Base-by-base conservation (phyloP, 30 jellyfish, hydroid and myxozoan species). In the Pseudorhiza aurosa region DNA sequence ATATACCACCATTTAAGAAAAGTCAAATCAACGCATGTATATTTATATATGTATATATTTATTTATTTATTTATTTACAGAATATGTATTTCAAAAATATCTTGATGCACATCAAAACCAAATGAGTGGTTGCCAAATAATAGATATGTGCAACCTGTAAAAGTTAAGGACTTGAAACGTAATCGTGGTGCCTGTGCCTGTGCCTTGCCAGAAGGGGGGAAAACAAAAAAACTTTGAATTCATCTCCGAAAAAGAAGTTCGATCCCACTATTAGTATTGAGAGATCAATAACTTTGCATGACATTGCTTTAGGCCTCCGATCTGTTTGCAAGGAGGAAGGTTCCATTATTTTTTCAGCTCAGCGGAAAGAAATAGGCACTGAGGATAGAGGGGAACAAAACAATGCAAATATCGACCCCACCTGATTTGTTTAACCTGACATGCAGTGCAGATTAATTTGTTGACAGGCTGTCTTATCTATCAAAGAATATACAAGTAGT, bases 71-170 rank as follows among this genome's bases (percentile, higher is more conserved):
- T n/a, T n/a, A n/a, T n/a, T n/a, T n/a, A n/a, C n/a, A n/a, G n/a
- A n/a, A n/a, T n/a, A 47, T 26, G 55, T n/a, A n/a, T n/a, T n/a
- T n/a, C n/a, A n/a, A n/a, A n/a, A n/a, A n/a, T n/a, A n/a, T n/a
- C 79, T 2, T 75, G 80, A n/a, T 75, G 88, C 88, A 75, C 78
- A 4, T 79, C 91, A 28, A 43, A 15, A 2, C 32, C 83, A 0
- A 7, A 30, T 45, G 73, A 11, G 24, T 62, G 91, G 91, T 28
- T 79, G 4, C 91, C 83, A 21, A 64, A 64, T 30, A 63, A 51
- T 32, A 43, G 25, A 24, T 40, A 59, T 10, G 91, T 64, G 32
- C 21, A 42, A 22, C 83, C 75, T 1, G 74, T 50, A 22, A 79
- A 79, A 64, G 46, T 65, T 0, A 79, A 60, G 37, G 77, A 75